Conservation (phyloP, 2,113 vertebrate genomes). For the Amblyopsis rosae region DNA sequence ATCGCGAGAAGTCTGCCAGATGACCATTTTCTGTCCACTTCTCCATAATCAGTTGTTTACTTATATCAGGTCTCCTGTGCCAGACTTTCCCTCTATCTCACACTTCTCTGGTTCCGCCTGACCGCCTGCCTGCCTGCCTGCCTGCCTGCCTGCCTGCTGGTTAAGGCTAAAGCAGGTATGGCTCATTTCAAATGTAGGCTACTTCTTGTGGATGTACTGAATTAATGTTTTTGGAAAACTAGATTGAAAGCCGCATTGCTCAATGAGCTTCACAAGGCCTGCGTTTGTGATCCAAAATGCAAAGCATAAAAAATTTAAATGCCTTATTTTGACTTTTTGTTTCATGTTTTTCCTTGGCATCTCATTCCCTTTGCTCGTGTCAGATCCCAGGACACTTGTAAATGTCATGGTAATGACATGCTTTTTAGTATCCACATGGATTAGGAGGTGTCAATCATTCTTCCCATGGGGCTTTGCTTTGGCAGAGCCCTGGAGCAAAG, state of each 20-base stretch:
- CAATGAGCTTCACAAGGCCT: conserved; percentile 16
- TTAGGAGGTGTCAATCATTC: conserved; percentile 62
- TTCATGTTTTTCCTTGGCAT: background rate
- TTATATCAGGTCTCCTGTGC: conserved; percentile 50
- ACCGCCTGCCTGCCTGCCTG: conserved; percentile 6
- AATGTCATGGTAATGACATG: conserved; percentile 67
- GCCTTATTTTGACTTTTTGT: conserved; percentile 28
- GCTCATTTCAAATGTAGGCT: conserved; percentile 49
- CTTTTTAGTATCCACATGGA: conserved; percentile 53
- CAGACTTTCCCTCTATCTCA: conserved; percentile 41
- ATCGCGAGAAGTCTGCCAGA: conserved; percentile 49
- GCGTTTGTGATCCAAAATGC: conserved; percentile 46
- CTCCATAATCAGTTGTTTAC: conserved; percentile 52
- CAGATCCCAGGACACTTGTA: conserved; percentile 47
- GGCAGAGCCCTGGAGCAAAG: conserved; percentile 43
- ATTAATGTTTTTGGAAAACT: conserved; percentile 20
- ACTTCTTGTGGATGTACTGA: conserved; percentile 51
- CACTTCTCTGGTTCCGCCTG: conserved; percentile 19
- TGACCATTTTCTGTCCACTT: conserved; percentile 32
- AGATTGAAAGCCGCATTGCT: conserved; percentile 7
- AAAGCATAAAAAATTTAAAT: conserved; percentile 44
- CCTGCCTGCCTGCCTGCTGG: conserved; percentile 46
- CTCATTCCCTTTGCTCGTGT: conserved; percentile 46
- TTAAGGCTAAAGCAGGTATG: conserved; percentile 59
- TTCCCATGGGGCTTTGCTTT: conserved; percentile 47